Conservation (phyloP, 2,888 invertebrate genomes). For the Brachyptera risi region DNA sequence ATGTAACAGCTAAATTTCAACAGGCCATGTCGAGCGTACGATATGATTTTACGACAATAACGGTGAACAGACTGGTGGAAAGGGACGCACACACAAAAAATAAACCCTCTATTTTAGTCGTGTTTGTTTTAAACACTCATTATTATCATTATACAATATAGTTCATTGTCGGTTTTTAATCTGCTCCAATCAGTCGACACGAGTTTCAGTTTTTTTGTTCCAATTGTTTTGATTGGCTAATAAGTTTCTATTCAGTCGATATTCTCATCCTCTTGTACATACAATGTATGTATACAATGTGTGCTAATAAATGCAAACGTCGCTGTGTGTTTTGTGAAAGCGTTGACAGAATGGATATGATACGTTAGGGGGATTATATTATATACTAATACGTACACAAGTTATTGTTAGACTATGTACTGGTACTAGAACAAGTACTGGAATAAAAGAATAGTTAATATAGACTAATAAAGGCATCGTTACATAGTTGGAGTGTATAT, state of each 20-base stretch:
- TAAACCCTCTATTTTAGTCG: not conserved
- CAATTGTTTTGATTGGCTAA: conserved; percentile 21
- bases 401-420: no score
- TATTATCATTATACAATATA: conserved; percentile 14
- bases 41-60: not conserved
- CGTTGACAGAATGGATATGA: conserved; percentile 6
- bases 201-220: not conserved
- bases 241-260: conserved; percentile 12
- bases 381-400: no score
- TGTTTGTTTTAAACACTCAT: conserved; percentile 27
- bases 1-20: not conserved
- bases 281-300: not conserved
- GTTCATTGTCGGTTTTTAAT: not conserved
- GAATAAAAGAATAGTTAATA: no score
- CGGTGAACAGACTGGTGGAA: not conserved
- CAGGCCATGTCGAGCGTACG: no score
- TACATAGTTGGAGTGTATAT: no score
- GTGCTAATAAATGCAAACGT: not conserved
- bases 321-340: not conserved
- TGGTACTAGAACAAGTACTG: no score
- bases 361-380: not conserved
- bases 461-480: no score
- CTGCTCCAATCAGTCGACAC: conserved; percentile 9
- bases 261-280: conserved; percentile 20
- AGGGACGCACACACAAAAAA: not conserved